Conservation (phyloP, 2,888 invertebrate genomes). For the Chalcis sispes region DNA sequence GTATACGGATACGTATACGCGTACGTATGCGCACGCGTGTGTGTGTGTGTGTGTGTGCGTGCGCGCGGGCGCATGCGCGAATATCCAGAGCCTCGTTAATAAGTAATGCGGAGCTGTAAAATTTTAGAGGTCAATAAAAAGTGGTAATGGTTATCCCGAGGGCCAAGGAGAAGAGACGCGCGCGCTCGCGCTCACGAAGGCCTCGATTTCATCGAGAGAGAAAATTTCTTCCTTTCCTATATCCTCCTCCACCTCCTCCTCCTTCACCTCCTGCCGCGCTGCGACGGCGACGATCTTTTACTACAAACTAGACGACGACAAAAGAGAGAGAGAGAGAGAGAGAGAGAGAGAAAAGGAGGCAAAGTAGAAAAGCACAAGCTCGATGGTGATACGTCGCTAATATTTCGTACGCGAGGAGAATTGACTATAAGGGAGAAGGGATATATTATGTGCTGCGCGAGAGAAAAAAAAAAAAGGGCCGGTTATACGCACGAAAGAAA, state of each 20-base stretch:
- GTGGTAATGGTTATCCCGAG: constrained; percentile 53
- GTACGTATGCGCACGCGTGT: neutral
- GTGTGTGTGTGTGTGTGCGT: constrained; percentile 6
- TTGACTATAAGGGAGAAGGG: neutral
- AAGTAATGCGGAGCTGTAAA: constrained; percentile 55
- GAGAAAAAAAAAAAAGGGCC: neutral
- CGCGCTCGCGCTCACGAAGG: neutral
- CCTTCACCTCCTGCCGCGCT: neutral
- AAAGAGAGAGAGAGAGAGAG: constrained; percentile 20
- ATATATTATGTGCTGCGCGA: no score
- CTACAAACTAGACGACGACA: no score
- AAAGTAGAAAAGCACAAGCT: constrained; percentile 15
- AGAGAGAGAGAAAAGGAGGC: constrained; percentile 7
- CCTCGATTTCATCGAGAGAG: constrained; percentile 40
- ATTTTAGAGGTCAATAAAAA: constrained; percentile 57
- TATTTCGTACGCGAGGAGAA: constrained; percentile 53
- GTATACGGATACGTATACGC: neutral
- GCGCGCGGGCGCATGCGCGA: neutral
- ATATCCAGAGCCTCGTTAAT: constrained; percentile 49
- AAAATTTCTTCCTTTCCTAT: neutral
- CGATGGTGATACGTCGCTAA: constrained; percentile 52
- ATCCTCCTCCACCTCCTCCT: neutral
- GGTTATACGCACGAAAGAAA: neutral
- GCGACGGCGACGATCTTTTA: no score
- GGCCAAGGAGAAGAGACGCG: constrained; percentile 8